Percentiles rank a stretch among this genome's conserved stretches.
These are phyloP conservation scores for Plagodis dolabraria DNA, from an alignment of 2,888 invertebrate species.

Conservation along the genomic window DNA sequence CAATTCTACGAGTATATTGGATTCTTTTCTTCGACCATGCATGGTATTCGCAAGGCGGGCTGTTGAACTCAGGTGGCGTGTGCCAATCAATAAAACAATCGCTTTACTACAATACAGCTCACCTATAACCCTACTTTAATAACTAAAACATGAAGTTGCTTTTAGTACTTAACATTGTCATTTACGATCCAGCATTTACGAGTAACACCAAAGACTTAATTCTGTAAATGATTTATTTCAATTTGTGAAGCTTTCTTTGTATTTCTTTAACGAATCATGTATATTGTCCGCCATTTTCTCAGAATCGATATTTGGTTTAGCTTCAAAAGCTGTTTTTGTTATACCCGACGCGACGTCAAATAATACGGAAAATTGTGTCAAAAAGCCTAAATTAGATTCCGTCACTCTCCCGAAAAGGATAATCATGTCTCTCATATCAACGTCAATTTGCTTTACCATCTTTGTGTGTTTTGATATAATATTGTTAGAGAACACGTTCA, in stretches of 20 bases:
- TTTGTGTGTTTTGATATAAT: background rate
- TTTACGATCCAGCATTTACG: background rate
- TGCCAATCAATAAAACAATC: conserved; percentile 66
- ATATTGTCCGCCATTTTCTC: background rate
- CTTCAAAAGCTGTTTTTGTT: background rate
- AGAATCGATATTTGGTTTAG: background rate
- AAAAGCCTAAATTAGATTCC: conserved; percentile 11
- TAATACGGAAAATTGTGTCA: conserved; percentile 8
- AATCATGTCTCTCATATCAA: conserved; percentile 27
- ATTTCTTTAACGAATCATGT: no score
- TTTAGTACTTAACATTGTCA: background rate
- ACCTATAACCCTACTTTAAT: conserved; percentile 4
- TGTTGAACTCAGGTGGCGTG: conserved; percentile 50
- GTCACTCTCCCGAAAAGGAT: conserved; percentile 23
- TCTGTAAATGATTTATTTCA: no score
- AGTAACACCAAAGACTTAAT: no score
- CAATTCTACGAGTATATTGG: conserved; percentile 45
- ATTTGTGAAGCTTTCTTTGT: no score
- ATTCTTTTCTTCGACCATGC: conserved; percentile 54
- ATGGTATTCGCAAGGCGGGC: conserved; percentile 62
- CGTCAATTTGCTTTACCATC: background rate
- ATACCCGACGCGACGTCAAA: background rate
- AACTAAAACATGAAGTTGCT: conserved; percentile 16
- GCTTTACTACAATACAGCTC: conserved; percentile 37
- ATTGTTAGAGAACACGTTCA: background rate